These are phyloP conservation scores for Cynopterus sphinx DNA, from an alignment of 2,797 vertebrate species.

Conservation along the genomic window DNA sequence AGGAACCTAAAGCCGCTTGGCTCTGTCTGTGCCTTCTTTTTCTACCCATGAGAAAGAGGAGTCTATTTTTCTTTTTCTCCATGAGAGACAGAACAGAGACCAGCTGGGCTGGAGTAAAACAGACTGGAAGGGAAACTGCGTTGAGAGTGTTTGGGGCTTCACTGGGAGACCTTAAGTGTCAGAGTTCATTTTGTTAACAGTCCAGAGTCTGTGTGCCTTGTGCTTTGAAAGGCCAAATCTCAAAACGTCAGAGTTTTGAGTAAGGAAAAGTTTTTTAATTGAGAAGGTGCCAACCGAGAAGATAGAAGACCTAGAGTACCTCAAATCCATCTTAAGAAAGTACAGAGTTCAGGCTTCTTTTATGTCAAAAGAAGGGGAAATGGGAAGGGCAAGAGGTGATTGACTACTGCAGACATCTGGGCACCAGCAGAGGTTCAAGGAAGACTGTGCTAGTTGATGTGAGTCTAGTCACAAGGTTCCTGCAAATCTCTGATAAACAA, in stretches of 20 bases:
- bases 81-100: not conserved
- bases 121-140: no score
- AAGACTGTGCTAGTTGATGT: not conserved
- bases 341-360: not conserved
- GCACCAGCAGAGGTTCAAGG: not conserved
- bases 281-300: not conserved
- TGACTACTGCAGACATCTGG: not conserved
- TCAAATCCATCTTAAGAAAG: not conserved
- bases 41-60: not conserved
- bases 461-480: not conserved
- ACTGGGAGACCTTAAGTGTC: not conserved
- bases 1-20: no score
- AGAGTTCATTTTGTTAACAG: not conserved
- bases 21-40: not conserved
- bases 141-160: not conserved
- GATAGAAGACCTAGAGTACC: not conserved
- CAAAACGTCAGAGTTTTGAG: not conserved
- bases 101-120: not conserved
- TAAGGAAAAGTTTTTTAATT: not conserved
- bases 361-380: not conserved
- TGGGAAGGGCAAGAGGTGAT: not conserved
- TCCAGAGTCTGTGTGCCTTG: not conserved
- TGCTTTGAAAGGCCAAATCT: not conserved
- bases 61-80: not conserved
- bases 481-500: not conserved